Percentiles rank a stretch among this genome's conserved stretches.
phyloP scores from a whole-genome alignment of 1,140 invertebrate species.

The Drosophila takahashii region DNA sequence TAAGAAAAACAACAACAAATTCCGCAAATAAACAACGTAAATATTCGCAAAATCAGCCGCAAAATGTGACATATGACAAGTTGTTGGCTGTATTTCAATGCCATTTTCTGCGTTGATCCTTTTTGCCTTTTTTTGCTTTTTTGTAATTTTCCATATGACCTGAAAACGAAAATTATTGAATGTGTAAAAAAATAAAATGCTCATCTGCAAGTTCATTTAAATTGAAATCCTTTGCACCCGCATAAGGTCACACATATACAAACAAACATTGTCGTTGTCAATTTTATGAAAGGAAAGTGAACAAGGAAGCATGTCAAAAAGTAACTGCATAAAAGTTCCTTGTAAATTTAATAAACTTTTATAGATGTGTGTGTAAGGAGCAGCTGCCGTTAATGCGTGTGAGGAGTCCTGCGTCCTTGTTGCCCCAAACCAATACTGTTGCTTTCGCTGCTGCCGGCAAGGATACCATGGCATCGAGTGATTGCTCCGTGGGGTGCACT shows the following conservation, averaged over 20 bases:
- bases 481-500: constrained; percentile 81
- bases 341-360: constrained; percentile 84
- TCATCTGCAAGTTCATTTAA: constrained; percentile 80
- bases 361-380: constrained; percentile 54
- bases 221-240: constrained; percentile 67
- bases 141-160: constrained; percentile 77
- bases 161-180: constrained; percentile 72
- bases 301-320: constrained; percentile 77
- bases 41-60: constrained; percentile 65
- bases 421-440: constrained; percentile 62
- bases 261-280: constrained; percentile 81
- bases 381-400: constrained; percentile 78
- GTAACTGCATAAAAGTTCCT: constrained; percentile 82
- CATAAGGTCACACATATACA: constrained; percentile 5
- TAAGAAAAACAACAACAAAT: background rate
- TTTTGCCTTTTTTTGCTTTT: constrained; percentile 16
- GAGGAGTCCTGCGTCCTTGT: constrained; percentile 51
- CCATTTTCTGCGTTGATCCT: constrained; percentile 50
- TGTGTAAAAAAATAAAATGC: constrained; percentile 72
- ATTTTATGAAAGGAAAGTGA: constrained; percentile 61
- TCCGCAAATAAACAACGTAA: constrained; percentile 5
- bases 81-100: constrained; percentile 75
- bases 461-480: constrained; percentile 62
- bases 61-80: constrained; percentile 81
- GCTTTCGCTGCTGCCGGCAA: constrained; percentile 46